These are phyloP conservation scores for Cordilura impudica DNA, from an alignment of 2,888 invertebrate genomes.

Conservation along the genomic window DNA sequence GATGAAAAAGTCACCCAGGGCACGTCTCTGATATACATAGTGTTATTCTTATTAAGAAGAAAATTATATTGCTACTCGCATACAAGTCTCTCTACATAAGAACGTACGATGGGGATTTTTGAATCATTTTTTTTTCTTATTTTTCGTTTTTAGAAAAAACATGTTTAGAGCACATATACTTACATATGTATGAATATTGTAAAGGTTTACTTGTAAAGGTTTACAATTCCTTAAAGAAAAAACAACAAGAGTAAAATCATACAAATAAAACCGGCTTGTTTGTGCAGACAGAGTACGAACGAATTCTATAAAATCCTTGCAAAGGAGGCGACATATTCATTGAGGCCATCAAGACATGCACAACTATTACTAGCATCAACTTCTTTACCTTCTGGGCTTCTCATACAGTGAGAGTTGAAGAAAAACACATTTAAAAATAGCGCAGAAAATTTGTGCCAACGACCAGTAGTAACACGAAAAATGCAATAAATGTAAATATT, in stretches of 20 bases:
- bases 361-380: conserved; percentile 8
- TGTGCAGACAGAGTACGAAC: background rate
- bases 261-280: conserved; percentile 41
- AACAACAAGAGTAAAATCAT: conserved; percentile 8
- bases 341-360: conserved; percentile 34
- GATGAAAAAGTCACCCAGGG: too few species aligned
- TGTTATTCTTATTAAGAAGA: too few species aligned
- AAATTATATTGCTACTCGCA: too few species aligned
- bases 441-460: conserved; percentile 59
- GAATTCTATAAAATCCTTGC: conserved; percentile 33
- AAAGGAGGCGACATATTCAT: conserved; percentile 58
- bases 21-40: too few species aligned
- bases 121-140: too few species aligned
- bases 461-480: conserved; percentile 62
- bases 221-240: background rate
- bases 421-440: conserved; percentile 25
- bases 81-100: too few species aligned
- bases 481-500: conserved; percentile 61
- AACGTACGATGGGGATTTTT: too few species aligned
- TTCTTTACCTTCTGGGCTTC: conserved; percentile 50
- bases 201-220: conserved; percentile 14
- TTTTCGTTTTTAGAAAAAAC: too few species aligned
- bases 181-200: background rate
- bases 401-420: conserved; percentile 28
- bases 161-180: background rate